These are phyloP conservation scores for Takifugu bimaculatus DNA, from an alignment of 2,113 vertebrate species.

Conservation along the genomic window DNA sequence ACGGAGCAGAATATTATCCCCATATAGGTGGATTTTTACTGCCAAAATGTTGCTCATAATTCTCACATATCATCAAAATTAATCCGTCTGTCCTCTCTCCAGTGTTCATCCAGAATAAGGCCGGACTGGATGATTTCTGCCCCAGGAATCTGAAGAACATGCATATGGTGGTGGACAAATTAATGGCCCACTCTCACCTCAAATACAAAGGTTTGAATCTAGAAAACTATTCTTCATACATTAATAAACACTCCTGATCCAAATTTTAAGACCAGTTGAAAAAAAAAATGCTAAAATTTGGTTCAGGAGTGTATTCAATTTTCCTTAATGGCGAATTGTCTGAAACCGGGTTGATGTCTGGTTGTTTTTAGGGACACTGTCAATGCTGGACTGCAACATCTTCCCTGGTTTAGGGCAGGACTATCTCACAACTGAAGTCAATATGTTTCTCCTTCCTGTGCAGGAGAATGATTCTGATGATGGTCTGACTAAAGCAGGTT, in stretches of 20 bases:
- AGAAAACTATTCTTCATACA: not conserved
- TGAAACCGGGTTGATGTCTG: not conserved
- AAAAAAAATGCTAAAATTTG: no score
- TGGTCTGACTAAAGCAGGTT: constrained; percentile 77
- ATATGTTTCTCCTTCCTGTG: constrained; percentile 85
- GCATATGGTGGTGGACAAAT: constrained; percentile 83
- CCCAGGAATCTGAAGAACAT: constrained; percentile 85
- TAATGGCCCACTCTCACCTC: constrained; percentile 89
- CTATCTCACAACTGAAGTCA: constrained; percentile 83
- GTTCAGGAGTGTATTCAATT: not conserved
- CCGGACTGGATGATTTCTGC: constrained; percentile 85
- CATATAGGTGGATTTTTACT: constrained; percentile 55
- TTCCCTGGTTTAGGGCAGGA: constrained; percentile 83
- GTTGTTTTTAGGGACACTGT: constrained; percentile 76
- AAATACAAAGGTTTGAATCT: constrained; percentile 82
- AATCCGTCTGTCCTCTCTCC: not conserved
- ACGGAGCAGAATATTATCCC: constrained; percentile 86
- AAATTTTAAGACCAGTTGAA: no score
- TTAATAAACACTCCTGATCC: not conserved
- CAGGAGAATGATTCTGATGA: constrained; percentile 84
- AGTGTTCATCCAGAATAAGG: constrained; percentile 91
- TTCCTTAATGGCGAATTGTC: not conserved
- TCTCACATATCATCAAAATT: not conserved
- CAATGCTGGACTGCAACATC: constrained; percentile 87
- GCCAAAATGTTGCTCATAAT: not conserved